Base-by-base conservation (phyloP, 2,797 vertebrate genomes). In the Synaphobranchus kaupii region DNA sequence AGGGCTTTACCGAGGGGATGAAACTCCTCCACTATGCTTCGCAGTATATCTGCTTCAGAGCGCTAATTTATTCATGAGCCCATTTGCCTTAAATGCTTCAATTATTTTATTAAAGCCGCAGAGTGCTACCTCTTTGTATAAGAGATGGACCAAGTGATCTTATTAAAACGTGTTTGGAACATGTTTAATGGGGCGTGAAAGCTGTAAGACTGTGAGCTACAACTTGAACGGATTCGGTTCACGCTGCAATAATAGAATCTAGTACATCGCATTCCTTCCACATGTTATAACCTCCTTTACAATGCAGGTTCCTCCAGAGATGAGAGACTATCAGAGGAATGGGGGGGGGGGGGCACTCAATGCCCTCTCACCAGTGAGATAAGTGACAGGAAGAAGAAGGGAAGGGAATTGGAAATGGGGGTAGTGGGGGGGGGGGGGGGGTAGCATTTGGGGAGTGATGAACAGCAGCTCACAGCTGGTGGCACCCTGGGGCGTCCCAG, bases 61-160 rank as follows among this genome's bases (percentile, higher is more conserved):
- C 84, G 93, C 93, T 94, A 93, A 94, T 91, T 95, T 92, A 93
- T 94, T 94, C 91, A 92, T 94, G 92, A 93, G 91, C 88, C 87
- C 90, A 87, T 93, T 92, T 90, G 87, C 89, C 90, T 93, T 88
- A 66, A 54, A 91, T 86, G 90, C 90, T 91, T 91, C 83, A 90
- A 90, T 85, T 87, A 90, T 91, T 92, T 90, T 92, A 93, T 93
- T 90, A 89, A 88, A 73, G 89, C 89, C 89, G 89, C 81, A 85
- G 90, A 93, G 91, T 88, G 78, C 73, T 17, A 85, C 83, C 85
- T 86, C 86, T 93, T 88, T 87, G 88, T 88, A 92, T 89, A 56
- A 89, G 92, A 90, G 89, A 94, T 89, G 84, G 88, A 93, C 88
- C 87, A 80, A 90, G 89, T 84, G 87, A 89, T 90, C 85, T 88